These are phyloP conservation scores for Triplophysa dalaica DNA, from an alignment of 2,113 vertebrate genomes.

Conservation along the genomic window DNA sequence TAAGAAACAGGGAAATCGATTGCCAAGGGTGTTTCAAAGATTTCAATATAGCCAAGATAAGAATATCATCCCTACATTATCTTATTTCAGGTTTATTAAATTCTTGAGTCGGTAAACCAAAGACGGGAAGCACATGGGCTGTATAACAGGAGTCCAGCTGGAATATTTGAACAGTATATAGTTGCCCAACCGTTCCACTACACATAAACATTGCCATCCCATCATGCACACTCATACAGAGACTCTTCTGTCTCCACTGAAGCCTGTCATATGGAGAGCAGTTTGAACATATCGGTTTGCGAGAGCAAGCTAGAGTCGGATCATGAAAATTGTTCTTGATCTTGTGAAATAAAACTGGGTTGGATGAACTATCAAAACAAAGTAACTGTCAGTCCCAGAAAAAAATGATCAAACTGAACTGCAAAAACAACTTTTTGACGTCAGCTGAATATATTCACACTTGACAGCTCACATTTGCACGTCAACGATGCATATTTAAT, in stretches of 20 bases:
- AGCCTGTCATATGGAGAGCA: not conserved
- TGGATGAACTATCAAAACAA: not conserved
- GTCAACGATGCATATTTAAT: not conserved
- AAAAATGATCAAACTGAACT: not conserved
- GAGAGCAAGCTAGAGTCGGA: not conserved
- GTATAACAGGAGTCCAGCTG: constrained; percentile 60
- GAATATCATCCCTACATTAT: not conserved
- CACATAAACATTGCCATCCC: constrained; percentile 63
- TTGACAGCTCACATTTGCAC: not conserved
- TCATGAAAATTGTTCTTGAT: not conserved
- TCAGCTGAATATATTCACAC: not conserved
- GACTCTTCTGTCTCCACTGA: constrained; percentile 12
- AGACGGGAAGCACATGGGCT: constrained; percentile 90
- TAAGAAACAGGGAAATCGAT: not conserved
- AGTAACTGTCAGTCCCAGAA: too few relatives aligned
- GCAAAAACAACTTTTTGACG: not conserved
- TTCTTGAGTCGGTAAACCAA: constrained; percentile 30
- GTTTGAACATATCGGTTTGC: not conserved
- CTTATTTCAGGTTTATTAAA: constrained; percentile 26
- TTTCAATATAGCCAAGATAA: not conserved
- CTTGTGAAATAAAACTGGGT: not conserved
- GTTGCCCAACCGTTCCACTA: constrained; percentile 49
- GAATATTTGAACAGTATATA: constrained; percentile 37
- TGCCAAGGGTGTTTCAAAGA: not conserved
- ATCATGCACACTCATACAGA: constrained; percentile 5